Base-by-base conservation (phyloP, 2,797 vertebrate genomes). In the Macroramphosus scolopax region DNA sequence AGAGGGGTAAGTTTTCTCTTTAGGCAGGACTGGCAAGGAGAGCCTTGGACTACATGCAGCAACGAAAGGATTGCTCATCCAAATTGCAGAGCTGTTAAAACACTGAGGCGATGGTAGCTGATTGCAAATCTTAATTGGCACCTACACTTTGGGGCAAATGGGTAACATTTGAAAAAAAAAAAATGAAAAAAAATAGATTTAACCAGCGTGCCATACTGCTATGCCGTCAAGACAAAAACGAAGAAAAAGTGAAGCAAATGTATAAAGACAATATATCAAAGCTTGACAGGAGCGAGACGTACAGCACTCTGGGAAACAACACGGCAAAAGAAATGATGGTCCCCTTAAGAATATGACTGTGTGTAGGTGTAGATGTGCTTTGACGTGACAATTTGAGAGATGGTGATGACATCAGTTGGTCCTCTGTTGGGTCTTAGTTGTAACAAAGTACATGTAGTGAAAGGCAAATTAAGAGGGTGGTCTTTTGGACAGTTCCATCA, bases 371-470 rank as follows among this genome's bases (percentile, higher is more conserved):
- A 64, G 58, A 69, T 79, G 71, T 80, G 68, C 78, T 80, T 75
- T 51, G 61, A 64, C 36, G 64, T 63, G 75, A 73, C 16, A 42
- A 61, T 64, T 64, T 63, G 56, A 68, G 59, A 68, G 69, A 81
- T 70, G 66, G 68, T 63, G 80, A 62, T 57, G 77, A 87, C 84
- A 82, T 84, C 74, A 58, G 76, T 89, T 90, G 85, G 87, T 89
- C 87, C 86, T 87, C 78, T 81, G 74, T 75, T 68, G 79, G 80
- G 75, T 83, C 68, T 78, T 63, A 62, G 77, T 83, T 77, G 69
- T 72, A 80, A 82, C 71, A 77, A 83, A 80, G 86, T 82, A 88
- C 82, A 85, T 83, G 75, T 82, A 79, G 82, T 81, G 77, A 84
- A 83, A 80, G 77, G 77, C 80, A 80, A 78, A 78, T 58, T 57